These are phyloP conservation scores for Alviniconcha marisindica DNA, from an alignment of 1,140 invertebrate species.

Conservation along the genomic window DNA sequence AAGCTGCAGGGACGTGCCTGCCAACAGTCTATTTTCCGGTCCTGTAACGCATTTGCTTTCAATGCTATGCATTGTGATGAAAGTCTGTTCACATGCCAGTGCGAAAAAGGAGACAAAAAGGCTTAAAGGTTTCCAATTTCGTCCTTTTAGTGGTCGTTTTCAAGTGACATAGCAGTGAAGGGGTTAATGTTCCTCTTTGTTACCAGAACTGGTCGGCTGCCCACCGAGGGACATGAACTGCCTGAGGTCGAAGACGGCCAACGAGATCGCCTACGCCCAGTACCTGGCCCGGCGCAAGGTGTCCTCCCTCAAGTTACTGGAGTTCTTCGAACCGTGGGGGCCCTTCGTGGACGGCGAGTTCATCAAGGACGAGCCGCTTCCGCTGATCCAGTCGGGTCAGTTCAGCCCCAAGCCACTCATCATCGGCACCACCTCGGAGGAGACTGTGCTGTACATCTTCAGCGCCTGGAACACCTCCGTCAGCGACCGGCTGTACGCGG, in stretches of 20 bases:
- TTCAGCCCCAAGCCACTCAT: constrained; percentile 51
- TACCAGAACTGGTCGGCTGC: constrained; percentile 42
- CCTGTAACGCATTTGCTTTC: no score
- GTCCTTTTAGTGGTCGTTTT: no score
- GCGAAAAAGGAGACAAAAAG: no score
- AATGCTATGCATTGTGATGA: no score
- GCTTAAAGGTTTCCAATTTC: no score
- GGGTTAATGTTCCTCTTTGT: neutral
- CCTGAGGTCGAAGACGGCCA: constrained; percentile 47
- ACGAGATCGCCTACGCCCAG: constrained; percentile 51
- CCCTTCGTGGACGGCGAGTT: constrained; percentile 55
- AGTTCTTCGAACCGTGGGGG: constrained; percentile 60
- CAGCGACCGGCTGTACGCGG: constrained; percentile 35
- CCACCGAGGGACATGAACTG: constrained; percentile 48
- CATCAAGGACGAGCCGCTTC: constrained; percentile 49
- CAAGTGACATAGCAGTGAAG: no score
- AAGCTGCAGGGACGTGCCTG: no score
- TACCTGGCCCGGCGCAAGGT: constrained; percentile 38
- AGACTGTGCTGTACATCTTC: constrained; percentile 58
- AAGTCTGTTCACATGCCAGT: no score
- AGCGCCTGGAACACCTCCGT: constrained; percentile 51
- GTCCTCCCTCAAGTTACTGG: constrained; percentile 55
- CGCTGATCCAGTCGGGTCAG: constrained; percentile 35
- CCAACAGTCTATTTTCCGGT: no score
- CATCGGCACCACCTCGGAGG: constrained; percentile 54